Base-by-base conservation (phyloP, 2,797 vertebrate species). In the Falco novaeseelandiae region DNA sequence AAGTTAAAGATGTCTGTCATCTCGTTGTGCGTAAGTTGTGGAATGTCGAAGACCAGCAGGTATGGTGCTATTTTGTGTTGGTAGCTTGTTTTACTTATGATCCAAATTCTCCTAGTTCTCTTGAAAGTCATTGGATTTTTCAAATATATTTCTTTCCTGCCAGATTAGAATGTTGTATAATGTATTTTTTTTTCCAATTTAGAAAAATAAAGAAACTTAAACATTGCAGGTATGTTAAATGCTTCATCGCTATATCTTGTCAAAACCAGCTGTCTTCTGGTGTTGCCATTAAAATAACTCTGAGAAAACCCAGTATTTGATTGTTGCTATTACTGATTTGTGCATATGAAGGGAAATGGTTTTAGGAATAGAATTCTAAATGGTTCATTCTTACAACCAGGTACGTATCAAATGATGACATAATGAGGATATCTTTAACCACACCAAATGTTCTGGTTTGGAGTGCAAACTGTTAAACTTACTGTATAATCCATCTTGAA, bases 31-130 rank as follows among this genome's bases (percentile, higher is more conserved):
- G 98, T 98, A 89, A 98, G 82, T 32, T 99, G 98, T 92, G 96
- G 98, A 92, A 97, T 96, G 92, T 96, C 74, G 19, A 98, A 98
- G 97, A 92, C 87, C 89, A 97, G 83, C 98, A 99, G 99, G 99
- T 99, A 99, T 82, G 97, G 95, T 77, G 46, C 67, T 17, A 0
- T 42, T 94, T 63, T 79, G 54, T 92, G 57, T 51, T 76, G 67
- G 51, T 89, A 71, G 38, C 38, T 91, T 76, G 3, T n/a, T 84
- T 86, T 95, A 29, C 17, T 71, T 88, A 19, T 5, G 19, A 63
- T 77, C 10, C 29, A 26, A 63, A 4, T 63, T 81, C 32, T 59
- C 72, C 15, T 73, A 36, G 30, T 83, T 91, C 40, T 84, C 20
- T 58, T 22, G 52, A 30, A 73, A 93, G 38, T 67, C 14, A 15